Percentiles rank a stretch among this genome's conserved stretches.
Conservation (phyloP, 1,140 invertebrate genomes). For the Nymphalis io region DNA sequence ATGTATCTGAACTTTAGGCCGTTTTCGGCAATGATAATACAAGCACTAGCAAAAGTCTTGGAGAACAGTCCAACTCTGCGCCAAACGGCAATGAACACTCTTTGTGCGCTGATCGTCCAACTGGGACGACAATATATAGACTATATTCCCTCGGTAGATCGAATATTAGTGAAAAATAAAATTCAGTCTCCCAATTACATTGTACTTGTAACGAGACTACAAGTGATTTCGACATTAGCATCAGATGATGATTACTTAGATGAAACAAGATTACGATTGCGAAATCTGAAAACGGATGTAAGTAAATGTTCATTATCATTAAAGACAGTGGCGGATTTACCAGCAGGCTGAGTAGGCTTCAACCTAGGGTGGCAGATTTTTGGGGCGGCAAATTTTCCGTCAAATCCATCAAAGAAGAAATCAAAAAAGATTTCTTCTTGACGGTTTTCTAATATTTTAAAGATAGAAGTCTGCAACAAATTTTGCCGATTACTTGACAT, state of each 20-base stretch:
- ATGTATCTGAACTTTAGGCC: constrained; percentile 95
- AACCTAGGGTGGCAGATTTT: too few relatives aligned
- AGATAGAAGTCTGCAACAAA: too few relatives aligned
- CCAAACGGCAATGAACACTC: constrained; percentile 92
- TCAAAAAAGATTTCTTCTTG: too few relatives aligned
- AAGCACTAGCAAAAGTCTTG: constrained; percentile 92
- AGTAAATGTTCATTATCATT: constrained; percentile 34
- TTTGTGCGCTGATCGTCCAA: constrained; percentile 93
- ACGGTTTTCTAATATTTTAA: too few relatives aligned
- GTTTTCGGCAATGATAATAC: constrained; percentile 94
- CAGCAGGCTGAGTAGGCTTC: too few relatives aligned
- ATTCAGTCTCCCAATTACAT: constrained; percentile 92
- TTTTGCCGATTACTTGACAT: too few relatives aligned
- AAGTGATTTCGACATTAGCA: constrained; percentile 86
- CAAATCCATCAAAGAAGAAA: too few relatives aligned
- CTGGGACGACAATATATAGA: constrained; percentile 95
- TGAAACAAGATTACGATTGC: constrained; percentile 65
- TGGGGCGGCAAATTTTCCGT: too few relatives aligned
- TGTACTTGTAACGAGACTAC: constrained; percentile 85
- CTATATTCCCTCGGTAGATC: constrained; percentile 94
- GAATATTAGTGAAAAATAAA: constrained; percentile 90
- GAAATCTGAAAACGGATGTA: constrained; percentile 75
- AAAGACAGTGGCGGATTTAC: too few relatives aligned
- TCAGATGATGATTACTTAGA: constrained; percentile 86
- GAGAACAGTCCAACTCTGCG: constrained; percentile 90